These are phyloP conservation scores for Enteromius paludinosus DNA, from an alignment of 2,797 vertebrate species.

Conservation along the genomic window DNA sequence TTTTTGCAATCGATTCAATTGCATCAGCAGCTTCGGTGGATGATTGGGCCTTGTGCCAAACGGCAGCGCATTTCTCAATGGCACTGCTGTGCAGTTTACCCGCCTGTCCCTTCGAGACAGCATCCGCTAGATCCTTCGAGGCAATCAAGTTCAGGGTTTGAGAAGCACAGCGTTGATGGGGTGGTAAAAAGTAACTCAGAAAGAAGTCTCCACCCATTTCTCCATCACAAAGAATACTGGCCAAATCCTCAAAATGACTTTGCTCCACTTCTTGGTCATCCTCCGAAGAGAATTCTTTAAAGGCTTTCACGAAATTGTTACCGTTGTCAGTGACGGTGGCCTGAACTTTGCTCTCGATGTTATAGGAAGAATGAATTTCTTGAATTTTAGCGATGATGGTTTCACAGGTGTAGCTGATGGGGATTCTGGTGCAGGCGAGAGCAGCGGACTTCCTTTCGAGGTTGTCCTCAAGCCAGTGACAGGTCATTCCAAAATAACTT, in stretches of 20 bases:
- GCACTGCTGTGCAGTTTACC: conserved; percentile 73
- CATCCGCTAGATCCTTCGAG: conserved; percentile 74
- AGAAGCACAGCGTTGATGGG: conserved; percentile 73
- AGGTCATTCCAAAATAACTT: conserved; percentile 79
- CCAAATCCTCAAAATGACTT: conserved; percentile 38
- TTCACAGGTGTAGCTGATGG: conserved; percentile 71
- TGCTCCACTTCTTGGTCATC: conserved; percentile 27
- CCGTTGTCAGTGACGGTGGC: conserved; percentile 77
- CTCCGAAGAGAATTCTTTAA: conserved; percentile 69
- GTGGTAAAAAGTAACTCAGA: conserved; percentile 67
- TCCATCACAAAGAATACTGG: conserved; percentile 29
- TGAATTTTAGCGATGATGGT: conserved; percentile 72
- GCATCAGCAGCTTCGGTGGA: conserved; percentile 70
- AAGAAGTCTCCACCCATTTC: conserved; percentile 41
- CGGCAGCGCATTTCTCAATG: conserved; percentile 72
- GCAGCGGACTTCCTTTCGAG: conserved; percentile 78
- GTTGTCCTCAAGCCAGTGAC: conserved; percentile 78
- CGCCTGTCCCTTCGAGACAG: conserved; percentile 73
- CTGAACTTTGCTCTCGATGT: conserved; percentile 77
- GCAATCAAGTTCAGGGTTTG: conserved; percentile 76
- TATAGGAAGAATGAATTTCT: conserved; percentile 73
- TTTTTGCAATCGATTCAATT: conserved; percentile 75
- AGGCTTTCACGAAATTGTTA: conserved; percentile 74
- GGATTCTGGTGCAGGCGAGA: conserved; percentile 71
- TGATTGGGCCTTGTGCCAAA: conserved; percentile 77